Conservation (phyloP, 2,113 vertebrate genomes). For the Marcusenius ussheri region DNA sequence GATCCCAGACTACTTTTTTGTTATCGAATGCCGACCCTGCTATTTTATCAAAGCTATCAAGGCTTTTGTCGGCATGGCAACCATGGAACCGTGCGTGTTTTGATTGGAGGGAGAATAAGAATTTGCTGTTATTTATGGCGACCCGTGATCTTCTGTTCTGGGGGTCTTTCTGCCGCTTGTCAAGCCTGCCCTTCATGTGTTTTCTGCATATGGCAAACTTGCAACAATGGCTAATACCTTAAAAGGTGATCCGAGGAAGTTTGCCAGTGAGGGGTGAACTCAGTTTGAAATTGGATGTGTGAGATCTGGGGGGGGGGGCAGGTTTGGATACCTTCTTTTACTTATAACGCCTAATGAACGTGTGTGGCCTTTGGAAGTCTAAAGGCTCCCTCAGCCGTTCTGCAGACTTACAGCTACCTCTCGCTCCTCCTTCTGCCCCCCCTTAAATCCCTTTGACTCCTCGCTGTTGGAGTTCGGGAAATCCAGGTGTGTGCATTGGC, state of each 20-base stretch:
- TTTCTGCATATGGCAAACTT: not conserved
- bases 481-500: not conserved
- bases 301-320: not conserved
- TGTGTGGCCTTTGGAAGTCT: not conserved
- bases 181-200: not conserved
- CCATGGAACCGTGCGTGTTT: not conserved
- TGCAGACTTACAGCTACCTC: not conserved
- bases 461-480: not conserved
- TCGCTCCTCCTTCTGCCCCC: not conserved
- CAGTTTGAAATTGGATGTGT: not conserved
- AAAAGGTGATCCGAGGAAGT: not conserved
- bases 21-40: not conserved
- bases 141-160: not conserved
- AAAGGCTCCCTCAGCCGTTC: not conserved
- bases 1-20: conserved; percentile 1
- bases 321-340: not conserved
- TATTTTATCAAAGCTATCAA: not conserved
- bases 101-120: not conserved
- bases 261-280: not conserved
- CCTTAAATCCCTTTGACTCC: not conserved
- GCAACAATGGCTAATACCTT: not conserved
- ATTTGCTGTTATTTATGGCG: not conserved
- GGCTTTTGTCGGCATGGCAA: conserved; percentile 6
- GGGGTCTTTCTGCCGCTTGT: not conserved
- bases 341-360: not conserved